A percentile compares a stretch with the other conserved stretches of the same genome.
Conservation (phyloP, 2,797 vertebrate genomes). For the Ceryle rudis region DNA sequence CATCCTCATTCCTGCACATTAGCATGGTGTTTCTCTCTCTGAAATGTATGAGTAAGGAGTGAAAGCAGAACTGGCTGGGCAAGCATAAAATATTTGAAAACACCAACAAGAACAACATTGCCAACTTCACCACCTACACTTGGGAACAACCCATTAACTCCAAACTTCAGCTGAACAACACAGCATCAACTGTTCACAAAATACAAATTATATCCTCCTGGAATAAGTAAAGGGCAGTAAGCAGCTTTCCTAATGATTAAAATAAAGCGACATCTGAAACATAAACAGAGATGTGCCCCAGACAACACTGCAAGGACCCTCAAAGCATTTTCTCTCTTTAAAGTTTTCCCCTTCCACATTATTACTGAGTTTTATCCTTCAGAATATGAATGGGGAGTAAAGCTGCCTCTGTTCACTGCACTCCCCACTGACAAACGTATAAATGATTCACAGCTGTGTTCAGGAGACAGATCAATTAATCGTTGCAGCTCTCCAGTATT, state of each 20-base stretch:
- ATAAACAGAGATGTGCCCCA: not conserved
- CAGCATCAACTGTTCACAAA: constrained; percentile 14
- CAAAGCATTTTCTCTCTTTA: not conserved
- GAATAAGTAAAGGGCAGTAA: not conserved
- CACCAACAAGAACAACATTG: not conserved
- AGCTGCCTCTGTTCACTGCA: not conserved
- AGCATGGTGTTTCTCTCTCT: constrained; percentile 30
- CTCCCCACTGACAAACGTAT: constrained; percentile 53
- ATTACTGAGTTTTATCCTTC: constrained; percentile 16
- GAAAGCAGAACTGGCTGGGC: constrained; percentile 51
- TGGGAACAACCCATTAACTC: constrained; percentile 51
- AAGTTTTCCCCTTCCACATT: not conserved
- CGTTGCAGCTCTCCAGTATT: constrained; percentile 61
- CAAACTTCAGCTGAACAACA: constrained; percentile 30
- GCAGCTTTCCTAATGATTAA: not conserved
- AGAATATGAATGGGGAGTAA: constrained; percentile 29
- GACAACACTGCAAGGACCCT: constrained; percentile 17
- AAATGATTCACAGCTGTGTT: constrained; percentile 72
- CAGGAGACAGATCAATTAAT: constrained; percentile 72
- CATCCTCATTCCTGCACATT: constrained; percentile 11
- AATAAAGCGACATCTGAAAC: constrained; percentile 9
- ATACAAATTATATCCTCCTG: not conserved
- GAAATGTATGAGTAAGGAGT: constrained; percentile 34
- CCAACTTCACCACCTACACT: constrained; percentile 38
- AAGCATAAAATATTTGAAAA: constrained; percentile 57